Evolutionary conservation across 1,140 invertebrate genomes (phyloP), one percentile per base, ranked within the genome.

Genomic region (Drosophila nannoptera): DNA sequence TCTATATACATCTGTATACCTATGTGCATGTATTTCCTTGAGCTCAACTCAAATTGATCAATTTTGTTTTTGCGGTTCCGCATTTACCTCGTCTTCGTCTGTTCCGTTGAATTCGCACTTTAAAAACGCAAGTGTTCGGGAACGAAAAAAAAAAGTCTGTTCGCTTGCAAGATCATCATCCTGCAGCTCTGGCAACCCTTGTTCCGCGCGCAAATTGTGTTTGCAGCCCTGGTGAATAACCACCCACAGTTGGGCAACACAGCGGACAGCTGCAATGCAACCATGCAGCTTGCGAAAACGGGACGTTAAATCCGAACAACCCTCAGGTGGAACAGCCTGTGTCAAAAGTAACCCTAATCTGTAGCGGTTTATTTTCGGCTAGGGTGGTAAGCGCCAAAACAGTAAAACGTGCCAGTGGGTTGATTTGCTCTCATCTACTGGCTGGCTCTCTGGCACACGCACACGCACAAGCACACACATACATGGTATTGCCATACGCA

Each of bases 221-320:
- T 64, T 70, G 58, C 78, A 83, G 59, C 75, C 58, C 75, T 81
- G 67, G 42, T 38, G 8, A 11, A 12, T 14, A 36, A 55, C 59
- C 66, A 73, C 62, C 49, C 54, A 67, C 62, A 69, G 73, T 52
- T 52, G 64, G 63, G 40, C 63, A 52, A 46, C 7, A n/a, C 7
- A 43, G 7, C 14, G n/a, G 68, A 61, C 73, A 80, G 73, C 77
- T 81, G 77, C 77, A 68, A 75, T 81, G 78, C 78, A 82, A 81
- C 78, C 74, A 58, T 83, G 78, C 78, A 83, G 22, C 36, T 36
- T 48, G 50, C 60, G 40, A 40, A 66, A 59, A 50, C 32, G 11
- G 42, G 53, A 59, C 77, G 32, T 76, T 42, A 84, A 80, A 43
- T 6, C n/a, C 12, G 14, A 43, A 43, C 40, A 43, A 43, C 40